Evolutionary conservation across 2,113 vertebrate genomes (phyloP), one percentile per base, ranked within the genome.

Genomic region (Protobothrops mucrosquamatus): DNA sequence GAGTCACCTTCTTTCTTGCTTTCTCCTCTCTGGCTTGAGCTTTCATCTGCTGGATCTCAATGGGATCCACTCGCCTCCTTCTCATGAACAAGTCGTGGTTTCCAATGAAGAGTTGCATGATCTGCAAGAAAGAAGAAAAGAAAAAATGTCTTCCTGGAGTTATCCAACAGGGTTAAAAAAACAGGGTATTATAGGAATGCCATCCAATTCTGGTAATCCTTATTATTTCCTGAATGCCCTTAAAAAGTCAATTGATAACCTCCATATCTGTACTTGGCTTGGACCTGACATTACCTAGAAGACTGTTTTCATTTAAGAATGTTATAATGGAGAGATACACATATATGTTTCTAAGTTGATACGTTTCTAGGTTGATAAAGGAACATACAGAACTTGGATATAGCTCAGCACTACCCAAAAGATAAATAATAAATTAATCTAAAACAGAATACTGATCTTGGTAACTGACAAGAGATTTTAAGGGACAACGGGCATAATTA

Each of bases 1-100:
- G 55, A 2, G 56, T 24, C 54, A 99, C 98, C 98, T 99, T 98
- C 97, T 99, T 99, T 29, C 98, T 98, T 1, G 98, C 98, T 95
- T 98, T 99, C 97, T 99, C 98, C 94, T 99, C 98, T 96, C 98
- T 98, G 90, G 98, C 98, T 94, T 99, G 98, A 95, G 98, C 98
- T 97, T 99, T 99, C 98, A 99, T 99, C 94, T 99, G 98, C 96
- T 99, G 98, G 94, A 98, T 98, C 95, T 99, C 99, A 54, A 98
- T 98, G 14, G 98, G 98, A 93, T 99, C 98, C 92, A 99, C 99
- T 96, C 99, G 99, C 95, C 99, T 98, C 94, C 98, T 98, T 96
- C 98, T 98, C 98, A 99, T 98, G 94, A 99, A 99, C 0, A 99
- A 97, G 92, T 98, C 98, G 0, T 99, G 99, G 96, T 99, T 99